Evolutionary conservation across 2,797 vertebrate species (phyloP).

Genomic region (Acipenser oxyrinchus): DNA sequence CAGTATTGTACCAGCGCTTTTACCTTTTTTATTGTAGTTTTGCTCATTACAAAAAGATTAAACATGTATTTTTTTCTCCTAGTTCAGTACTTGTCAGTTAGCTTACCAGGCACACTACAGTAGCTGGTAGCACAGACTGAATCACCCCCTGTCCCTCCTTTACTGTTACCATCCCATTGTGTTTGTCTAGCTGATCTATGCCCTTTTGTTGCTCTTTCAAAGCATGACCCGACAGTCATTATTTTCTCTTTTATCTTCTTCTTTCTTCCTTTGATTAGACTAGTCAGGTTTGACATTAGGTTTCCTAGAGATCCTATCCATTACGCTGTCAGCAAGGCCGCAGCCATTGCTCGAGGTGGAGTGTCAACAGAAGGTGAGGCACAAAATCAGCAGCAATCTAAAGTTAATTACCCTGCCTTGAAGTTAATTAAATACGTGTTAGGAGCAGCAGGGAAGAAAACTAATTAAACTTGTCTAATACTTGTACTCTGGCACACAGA

Average conservation of each 20-base stretch:
- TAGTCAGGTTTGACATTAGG: conserved; percentile 73
- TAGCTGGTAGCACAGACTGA: conserved; percentile 4
- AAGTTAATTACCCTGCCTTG: conserved; percentile 77
- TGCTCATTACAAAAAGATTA: too few species aligned
- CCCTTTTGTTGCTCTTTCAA: conserved; percentile 65
- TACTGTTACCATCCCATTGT: conserved; percentile 56
- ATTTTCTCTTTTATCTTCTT: conserved; percentile 79
- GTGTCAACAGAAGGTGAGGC: conserved; percentile 77
- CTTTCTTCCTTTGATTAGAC: conserved; percentile 72
- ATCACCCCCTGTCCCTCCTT: conserved; percentile 41
- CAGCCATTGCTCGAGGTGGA: conserved; percentile 47
- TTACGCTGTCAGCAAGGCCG: conserved; percentile 73
- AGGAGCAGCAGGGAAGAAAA: conserved; percentile 73
- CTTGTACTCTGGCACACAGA: conserved; percentile 67
- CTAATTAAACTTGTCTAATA: conserved; percentile 84
- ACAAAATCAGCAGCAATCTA: conserved; percentile 67
- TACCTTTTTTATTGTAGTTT: too few species aligned
- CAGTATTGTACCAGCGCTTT: too few species aligned
- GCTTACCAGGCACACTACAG: not conserved
- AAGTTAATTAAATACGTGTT: conserved; percentile 85
- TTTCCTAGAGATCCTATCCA: conserved; percentile 82
- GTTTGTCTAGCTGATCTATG: conserved; percentile 65
- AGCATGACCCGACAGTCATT: conserved; percentile 71
- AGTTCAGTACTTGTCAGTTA: not conserved
- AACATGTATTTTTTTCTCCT: not conserved